Base-by-base conservation (phyloP, 2,888 invertebrate genomes). In the Leucophenga maculata region DNA sequence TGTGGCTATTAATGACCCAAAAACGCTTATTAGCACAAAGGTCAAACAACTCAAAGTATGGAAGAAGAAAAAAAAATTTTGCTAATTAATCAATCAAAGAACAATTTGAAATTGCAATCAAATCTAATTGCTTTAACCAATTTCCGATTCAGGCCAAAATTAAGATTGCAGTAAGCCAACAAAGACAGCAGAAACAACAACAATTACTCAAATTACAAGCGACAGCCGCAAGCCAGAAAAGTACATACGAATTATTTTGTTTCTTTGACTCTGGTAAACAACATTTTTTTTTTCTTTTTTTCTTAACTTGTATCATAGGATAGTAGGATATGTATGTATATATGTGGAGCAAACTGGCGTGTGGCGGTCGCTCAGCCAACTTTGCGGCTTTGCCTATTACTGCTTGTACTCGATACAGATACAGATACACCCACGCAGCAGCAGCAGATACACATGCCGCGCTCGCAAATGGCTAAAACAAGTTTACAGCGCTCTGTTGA, bases 191-290 rank as follows among this genome's bases (percentile, higher is more conserved):
- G 48, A 44, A 48, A 22, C 13, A 9, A 48, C 67, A 67, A 44
- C 67, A 57, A 48, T 67, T 55, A 67, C 67, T 67, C 67, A 46
- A 65, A 67, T 66, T 66, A 55, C 66, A 44, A 55, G 20, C 32
- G 55, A 55, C 66, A 44, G 66, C 55, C 55, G 26, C 55, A 18
- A 39, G 54, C 65, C 57, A 31, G 14, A 57, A 57, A 57, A 57
- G 57, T 31, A 57, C 57, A 57, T 57, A 39, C 26, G 60, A 39
- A 60, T 39, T 60, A 60, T 60, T 60, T 39, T 9, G 60, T 60
- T 39, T 57, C 9, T 16, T 52, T n/a, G 31, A 57, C 14, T 31
- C 14, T n/a, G 11, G 39, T 39, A 39, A 39, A 39, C 39, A 6
- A 6, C 39, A 11, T 39, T 39, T 11, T 39, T 39, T 14, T 57